phyloP scores from a whole-genome alignment of 1,140 invertebrate species.

The Penaeus chinensis region DNA sequence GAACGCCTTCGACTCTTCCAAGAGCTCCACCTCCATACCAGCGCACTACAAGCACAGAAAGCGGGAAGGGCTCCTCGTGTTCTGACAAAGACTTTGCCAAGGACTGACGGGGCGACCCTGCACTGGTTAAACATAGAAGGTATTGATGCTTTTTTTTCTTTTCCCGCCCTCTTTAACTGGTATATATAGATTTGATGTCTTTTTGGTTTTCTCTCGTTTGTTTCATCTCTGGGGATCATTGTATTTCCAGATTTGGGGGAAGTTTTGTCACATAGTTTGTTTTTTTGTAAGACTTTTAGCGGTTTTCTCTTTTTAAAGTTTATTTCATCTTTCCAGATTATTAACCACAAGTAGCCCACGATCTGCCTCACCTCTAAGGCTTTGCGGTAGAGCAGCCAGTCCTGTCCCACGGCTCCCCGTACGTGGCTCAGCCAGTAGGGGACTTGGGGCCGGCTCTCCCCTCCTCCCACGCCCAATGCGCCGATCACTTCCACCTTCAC shows the following conservation, averaged over 20 bases:
- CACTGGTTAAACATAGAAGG: constrained; percentile 63
- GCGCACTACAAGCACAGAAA: constrained; percentile 85
- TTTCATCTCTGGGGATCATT: neutral
- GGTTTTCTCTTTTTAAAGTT: neutral
- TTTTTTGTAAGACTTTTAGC: neutral
- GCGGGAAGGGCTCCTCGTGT: constrained; percentile 72
- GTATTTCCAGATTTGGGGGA: neutral
- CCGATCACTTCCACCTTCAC: constrained; percentile 56
- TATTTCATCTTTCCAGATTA: constrained; percentile 33
- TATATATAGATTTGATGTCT: no score
- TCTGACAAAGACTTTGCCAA: constrained; percentile 74
- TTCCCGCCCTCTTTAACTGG: no score
- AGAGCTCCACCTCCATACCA: constrained; percentile 76
- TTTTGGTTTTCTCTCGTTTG: no score
- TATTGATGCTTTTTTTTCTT: neutral
- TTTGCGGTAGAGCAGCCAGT: constrained; percentile 47
- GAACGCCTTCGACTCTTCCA: constrained; percentile 73
- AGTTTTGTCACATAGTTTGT: no score
- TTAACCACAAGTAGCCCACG: constrained; percentile 54
- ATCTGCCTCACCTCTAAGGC: constrained; percentile 60
- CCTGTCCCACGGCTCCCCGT: constrained; percentile 48
- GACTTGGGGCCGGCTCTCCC: constrained; percentile 54
- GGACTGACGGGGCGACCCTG: constrained; percentile 64
- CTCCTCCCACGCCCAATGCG: constrained; percentile 52
- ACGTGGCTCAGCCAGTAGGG: constrained; percentile 42